phyloP scores from a whole-genome alignment of 2,113 vertebrate genomes.

The Archilochus colubris region DNA sequence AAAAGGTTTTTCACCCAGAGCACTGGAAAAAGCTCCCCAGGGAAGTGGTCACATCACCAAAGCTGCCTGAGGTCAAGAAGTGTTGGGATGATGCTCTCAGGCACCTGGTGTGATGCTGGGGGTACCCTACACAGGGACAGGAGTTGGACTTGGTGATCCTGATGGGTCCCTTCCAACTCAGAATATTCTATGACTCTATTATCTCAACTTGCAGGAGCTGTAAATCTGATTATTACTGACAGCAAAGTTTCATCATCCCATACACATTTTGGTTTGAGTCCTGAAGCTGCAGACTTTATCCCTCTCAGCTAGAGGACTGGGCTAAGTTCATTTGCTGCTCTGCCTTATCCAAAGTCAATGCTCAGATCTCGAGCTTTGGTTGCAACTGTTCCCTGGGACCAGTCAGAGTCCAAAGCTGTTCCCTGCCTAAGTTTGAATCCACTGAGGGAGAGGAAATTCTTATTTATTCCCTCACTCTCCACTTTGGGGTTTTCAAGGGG shows the following conservation, averaged over 20 bases:
- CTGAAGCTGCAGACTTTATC: not conserved
- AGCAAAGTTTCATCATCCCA: not conserved
- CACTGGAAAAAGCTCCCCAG: too few species aligned
- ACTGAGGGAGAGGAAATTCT: rapidly evolving
- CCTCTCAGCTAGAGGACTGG: not conserved
- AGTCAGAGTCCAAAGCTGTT: not conserved
- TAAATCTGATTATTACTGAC: not conserved
- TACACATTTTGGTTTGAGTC: not conserved
- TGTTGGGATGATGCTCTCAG: too few species aligned
- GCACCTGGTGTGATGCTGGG: too few species aligned
- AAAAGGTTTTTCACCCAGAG: too few species aligned
- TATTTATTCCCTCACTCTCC: not conserved
- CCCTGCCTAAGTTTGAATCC: not conserved
- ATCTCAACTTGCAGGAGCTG: not conserved
- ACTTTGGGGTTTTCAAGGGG: not conserved
- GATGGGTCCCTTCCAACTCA: too few species aligned
- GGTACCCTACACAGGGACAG: too few species aligned
- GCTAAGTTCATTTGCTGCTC: not conserved
- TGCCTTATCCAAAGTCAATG: not conserved
- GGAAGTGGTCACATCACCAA: too few species aligned
- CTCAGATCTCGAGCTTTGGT: not conserved
- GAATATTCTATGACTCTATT: too few species aligned
- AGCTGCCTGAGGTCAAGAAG: too few species aligned
- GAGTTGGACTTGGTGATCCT: too few species aligned
- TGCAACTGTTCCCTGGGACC: not conserved